These are phyloP conservation scores for Ctenomys sociabilis DNA, from an alignment of 2,113 vertebrate genomes.

Conservation along the genomic window DNA sequence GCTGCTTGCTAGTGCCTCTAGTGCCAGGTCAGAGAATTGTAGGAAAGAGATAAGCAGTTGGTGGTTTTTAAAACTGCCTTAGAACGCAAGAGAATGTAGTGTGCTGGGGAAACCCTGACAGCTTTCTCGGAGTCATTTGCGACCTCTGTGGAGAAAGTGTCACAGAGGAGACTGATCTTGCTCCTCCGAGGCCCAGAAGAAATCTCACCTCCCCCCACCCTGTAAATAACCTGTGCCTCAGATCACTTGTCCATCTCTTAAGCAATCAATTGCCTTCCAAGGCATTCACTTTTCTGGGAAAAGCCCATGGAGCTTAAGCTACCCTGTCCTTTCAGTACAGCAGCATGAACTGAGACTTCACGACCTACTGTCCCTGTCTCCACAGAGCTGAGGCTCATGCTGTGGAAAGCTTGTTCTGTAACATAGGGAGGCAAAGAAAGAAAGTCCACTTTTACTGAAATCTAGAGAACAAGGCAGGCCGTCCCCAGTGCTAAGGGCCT, in stretches of 20 bases:
- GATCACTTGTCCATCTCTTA: not conserved
- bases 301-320: not conserved
- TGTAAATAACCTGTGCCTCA: accelerated
- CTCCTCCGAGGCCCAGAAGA: not conserved
- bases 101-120: not conserved
- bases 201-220: accelerated
- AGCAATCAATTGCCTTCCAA: not conserved
- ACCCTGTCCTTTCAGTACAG: not conserved
- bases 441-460: not conserved
- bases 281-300: not conserved
- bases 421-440: accelerated
- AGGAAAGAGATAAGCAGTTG: accelerated
- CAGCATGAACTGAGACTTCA: accelerated
- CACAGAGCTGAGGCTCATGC: accelerated
- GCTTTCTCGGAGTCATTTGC: accelerated
- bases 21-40: not conserved
- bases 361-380: not conserved
- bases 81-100: not conserved
- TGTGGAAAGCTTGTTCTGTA: not conserved
- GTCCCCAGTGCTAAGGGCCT: too few relatives aligned
- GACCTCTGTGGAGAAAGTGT: accelerated
- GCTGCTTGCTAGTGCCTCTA: accelerated
- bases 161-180: accelerated
- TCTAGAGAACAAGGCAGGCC: not conserved
- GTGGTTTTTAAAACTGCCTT: not conserved